Evolutionary conservation across 1,140 invertebrate genomes (phyloP).

Genomic region (Aphelinus atriplicis): DNA sequence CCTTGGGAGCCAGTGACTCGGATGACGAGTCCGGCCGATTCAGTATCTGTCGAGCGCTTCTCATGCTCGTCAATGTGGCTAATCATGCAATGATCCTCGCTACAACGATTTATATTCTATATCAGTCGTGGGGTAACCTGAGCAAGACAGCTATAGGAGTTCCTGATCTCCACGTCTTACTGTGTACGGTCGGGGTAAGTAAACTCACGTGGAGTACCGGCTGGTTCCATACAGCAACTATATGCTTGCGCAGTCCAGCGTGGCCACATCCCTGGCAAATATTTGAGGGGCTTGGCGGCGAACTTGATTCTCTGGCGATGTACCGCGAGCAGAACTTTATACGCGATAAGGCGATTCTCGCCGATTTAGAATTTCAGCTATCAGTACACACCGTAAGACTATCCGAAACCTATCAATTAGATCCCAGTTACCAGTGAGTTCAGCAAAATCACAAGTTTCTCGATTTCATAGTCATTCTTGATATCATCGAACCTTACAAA

Average conservation of each 20-base stretch:
- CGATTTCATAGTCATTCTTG: too few species aligned
- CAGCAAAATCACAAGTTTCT: too few species aligned
- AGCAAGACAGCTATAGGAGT: constrained; percentile 16
- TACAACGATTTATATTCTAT: constrained; percentile 46
- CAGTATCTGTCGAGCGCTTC: constrained; percentile 29
- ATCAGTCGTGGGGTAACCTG: constrained; percentile 30
- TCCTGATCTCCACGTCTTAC: constrained; percentile 45
- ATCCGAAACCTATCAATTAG: too few species aligned
- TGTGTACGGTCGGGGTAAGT: constrained; percentile 57
- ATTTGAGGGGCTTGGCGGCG: background rate
- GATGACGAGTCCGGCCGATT: background rate
- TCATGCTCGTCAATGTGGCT: constrained; percentile 44
- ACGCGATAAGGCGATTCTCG: too few species aligned
- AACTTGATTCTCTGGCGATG: too few species aligned
- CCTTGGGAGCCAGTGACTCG: background rate
- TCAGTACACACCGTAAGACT: too few species aligned
- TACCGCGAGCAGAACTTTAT: too few species aligned
- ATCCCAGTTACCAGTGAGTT: too few species aligned
- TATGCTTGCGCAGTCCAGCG: too few species aligned
- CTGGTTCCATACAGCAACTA: too few species aligned
- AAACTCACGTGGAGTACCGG: constrained; percentile 1
- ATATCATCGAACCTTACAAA: too few species aligned
- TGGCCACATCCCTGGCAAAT: background rate
- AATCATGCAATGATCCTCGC: constrained; percentile 51
- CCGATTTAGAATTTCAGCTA: too few species aligned